A percentile compares a stretch with the other conserved stretches of the same genome.
Conservation (phyloP, 2,797 vertebrate species). For the Coregonus suidteri region DNA sequence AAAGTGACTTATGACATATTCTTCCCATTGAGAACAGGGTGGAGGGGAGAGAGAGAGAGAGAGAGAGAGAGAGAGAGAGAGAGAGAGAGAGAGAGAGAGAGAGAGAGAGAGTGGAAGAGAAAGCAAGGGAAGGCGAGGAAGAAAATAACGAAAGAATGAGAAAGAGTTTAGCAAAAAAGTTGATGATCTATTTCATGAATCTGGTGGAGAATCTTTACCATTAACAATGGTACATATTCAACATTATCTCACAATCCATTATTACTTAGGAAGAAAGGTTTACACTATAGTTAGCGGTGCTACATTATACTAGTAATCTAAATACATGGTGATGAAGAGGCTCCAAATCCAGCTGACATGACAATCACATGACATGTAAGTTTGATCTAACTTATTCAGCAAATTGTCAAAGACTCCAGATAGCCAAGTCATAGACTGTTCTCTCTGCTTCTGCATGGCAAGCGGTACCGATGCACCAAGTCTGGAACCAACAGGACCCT, state of each 20-base stretch:
- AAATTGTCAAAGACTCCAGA: no score
- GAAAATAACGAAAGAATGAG: background rate
- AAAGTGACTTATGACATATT: conserved; percentile 31
- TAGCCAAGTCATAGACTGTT: no score
- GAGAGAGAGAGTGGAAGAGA: background rate
- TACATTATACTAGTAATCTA: conserved; percentile 39
- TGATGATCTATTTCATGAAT: conserved; percentile 10
- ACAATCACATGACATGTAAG: background rate
- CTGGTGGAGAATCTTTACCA: conserved; percentile 4
- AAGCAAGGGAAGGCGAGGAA: background rate
- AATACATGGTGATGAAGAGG: background rate
- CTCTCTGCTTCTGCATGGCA: no score
- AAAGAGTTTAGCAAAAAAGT: background rate
- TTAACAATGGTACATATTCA: conserved; percentile 9
- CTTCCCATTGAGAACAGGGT: background rate
- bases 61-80: conserved; percentile 1
- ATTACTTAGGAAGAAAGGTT: conserved; percentile 18
- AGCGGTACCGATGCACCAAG: no score
- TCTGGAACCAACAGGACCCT: no score
- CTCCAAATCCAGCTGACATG: background rate
- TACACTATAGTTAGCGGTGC: conserved; percentile 40
- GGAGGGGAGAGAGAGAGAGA: background rate
- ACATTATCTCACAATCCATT: conserved; percentile 5
- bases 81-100: background rate
- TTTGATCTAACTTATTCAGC: background rate